These are phyloP conservation scores for Corydoras maculifer DNA, from an alignment of 2,113 vertebrate species.

Conservation along the genomic window DNA sequence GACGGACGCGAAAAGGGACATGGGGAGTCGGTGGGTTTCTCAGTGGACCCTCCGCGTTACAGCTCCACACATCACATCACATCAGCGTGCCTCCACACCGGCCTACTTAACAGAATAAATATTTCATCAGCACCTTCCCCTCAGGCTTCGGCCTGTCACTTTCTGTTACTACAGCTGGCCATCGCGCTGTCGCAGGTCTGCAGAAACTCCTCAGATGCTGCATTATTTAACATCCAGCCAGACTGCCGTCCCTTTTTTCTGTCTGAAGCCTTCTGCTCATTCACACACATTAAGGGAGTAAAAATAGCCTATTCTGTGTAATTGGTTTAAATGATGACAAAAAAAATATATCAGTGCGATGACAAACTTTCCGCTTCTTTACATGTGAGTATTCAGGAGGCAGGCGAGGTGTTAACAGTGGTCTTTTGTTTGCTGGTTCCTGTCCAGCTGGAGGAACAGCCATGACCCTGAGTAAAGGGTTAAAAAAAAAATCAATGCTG, in stretches of 20 bases:
- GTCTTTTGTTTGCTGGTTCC: constrained; percentile 23
- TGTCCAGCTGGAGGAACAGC: constrained; percentile 1
- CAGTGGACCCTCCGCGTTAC: constrained; percentile 16
- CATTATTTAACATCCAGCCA: constrained; percentile 36
- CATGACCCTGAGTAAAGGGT: constrained; percentile 29
- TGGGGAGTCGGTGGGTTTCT: constrained; percentile 7
- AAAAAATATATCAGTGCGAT: too few species aligned
- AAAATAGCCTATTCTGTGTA: not conserved
- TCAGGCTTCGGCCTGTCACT: constrained; percentile 35
- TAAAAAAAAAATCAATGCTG: constrained; percentile 26
- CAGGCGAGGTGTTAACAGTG: constrained; percentile 13
- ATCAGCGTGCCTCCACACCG: constrained; percentile 29
- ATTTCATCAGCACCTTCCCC: constrained; percentile 38
- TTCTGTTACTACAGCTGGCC: constrained; percentile 36
- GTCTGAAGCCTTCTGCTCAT: not conserved
- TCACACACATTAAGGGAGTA: not conserved
- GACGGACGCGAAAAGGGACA: not conserved
- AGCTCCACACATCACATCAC: constrained; percentile 36
- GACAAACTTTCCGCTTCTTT: too few species aligned
- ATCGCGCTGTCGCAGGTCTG: not conserved
- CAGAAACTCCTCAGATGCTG: constrained; percentile 22
- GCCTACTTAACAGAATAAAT: constrained; percentile 48
- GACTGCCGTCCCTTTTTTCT: not conserved
- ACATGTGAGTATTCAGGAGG: not conserved
- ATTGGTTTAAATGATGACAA: not conserved